These are phyloP conservation scores for Netelia inedita DNA, from an alignment of 2,888 invertebrate genomes.

Conservation along the genomic window DNA sequence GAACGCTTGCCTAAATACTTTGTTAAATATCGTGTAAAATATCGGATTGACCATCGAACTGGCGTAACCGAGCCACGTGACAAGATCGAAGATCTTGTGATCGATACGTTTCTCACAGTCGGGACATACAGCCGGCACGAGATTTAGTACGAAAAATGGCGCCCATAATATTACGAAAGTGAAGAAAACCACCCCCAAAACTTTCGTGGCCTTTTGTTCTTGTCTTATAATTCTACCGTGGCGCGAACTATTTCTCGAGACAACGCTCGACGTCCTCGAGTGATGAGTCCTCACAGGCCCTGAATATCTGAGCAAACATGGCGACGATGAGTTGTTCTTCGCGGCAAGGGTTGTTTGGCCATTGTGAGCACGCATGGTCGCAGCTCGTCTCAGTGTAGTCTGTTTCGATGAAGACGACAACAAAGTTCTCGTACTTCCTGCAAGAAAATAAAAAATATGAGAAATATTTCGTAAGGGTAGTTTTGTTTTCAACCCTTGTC, in stretches of 20 bases:
- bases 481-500: neutral
- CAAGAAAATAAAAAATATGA: conserved; percentile 14
- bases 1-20: conserved; percentile 96
- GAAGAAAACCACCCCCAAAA: conserved; percentile 97
- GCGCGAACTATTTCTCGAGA: conserved; percentile 92
- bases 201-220: conserved; percentile 98
- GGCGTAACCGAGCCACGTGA: conserved; percentile 97
- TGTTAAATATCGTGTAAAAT: conserved; percentile 98
- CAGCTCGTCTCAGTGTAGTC: conserved; percentile 87
- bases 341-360: conserved; percentile 77
- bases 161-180: conserved; percentile 98
- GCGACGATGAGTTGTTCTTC: conserved; percentile 86
- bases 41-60: conserved; percentile 98
- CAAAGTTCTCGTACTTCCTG: conserved; percentile 86
- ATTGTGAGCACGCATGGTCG: conserved; percentile 87
- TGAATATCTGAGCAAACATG: conserved; percentile 86
- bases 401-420: conserved; percentile 80
- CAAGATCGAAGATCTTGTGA: conserved; percentile 93
- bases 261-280: conserved; percentile 92
- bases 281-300: conserved; percentile 90
- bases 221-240: conserved; percentile 94
- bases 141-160: conserved; percentile 97
- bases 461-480: neutral
- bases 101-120: conserved; percentile 92
- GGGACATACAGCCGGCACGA: conserved; percentile 93